Base-by-base conservation (phyloP, 2,797 vertebrate genomes). In the Amniataba percoides region DNA sequence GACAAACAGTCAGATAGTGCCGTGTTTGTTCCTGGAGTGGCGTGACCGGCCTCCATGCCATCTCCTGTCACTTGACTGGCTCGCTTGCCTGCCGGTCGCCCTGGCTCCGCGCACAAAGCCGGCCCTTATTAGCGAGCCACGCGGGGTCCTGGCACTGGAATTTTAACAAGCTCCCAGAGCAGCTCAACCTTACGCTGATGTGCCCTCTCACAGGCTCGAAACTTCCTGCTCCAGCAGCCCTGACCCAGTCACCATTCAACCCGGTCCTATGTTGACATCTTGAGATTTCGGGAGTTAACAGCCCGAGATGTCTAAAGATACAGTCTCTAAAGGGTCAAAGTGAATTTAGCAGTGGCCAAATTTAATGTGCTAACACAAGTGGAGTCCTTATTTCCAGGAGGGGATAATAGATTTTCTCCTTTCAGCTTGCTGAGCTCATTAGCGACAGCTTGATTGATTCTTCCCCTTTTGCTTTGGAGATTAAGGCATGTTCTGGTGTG, bases 151-250 rank as follows among this genome's bases (percentile, higher is more conserved):
- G 93, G 90, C 87, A 86, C 79, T 87, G 85, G 90, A 93, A 93
- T 94, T 89, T 95, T 94, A 94, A 94, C 92, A 92, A 94, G 92
- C 92, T 91, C 89, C 66, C 77, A 18, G 82, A 78, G 87, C 86
- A 83, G 85, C 85, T 90, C 80, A 80, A 84, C 90, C 89, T 87
- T 88, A 87, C 81, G 88, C 89, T 90, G 88, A 89, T 84, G 80
- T 77, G 82, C 79, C 87, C 71, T 88, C 74, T 71, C 71, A 70
- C 85, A 82, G 74, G 58, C 84, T 40, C 70, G 43, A 60, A 80
- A 77, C 87, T 42, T 85, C 81, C 77, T 77, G 84, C 77, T 83
- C 71, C 80, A 63, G 74, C 80, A 77, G 79, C 75, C 57, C 66
- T 46, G 57, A 80, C 79, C 61, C 77, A 62, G 76, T 59, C 80